phyloP scores from a whole-genome alignment of 2,888 invertebrate species.

The Heliothis peltigera region DNA sequence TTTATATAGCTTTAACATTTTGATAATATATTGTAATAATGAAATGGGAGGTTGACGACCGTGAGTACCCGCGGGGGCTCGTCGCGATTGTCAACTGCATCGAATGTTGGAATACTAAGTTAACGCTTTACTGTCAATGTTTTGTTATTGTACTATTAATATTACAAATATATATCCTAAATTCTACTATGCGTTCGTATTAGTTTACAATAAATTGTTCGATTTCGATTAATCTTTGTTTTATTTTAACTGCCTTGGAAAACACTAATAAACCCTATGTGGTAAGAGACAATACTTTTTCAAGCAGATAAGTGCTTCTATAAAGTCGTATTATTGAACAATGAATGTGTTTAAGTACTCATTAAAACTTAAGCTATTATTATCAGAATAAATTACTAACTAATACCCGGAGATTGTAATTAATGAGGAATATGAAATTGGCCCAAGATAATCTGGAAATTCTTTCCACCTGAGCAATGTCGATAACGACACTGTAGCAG shows the following conservation, averaged over 20 bases:
- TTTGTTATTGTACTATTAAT: constrained; percentile 87
- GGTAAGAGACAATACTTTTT: too few relatives aligned
- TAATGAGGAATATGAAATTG: too few relatives aligned
- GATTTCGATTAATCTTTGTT: constrained; percentile 70
- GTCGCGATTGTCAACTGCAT: constrained; percentile 84
- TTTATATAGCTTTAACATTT: constrained; percentile 86
- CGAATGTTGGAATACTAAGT: constrained; percentile 85
- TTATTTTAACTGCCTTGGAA: constrained; percentile 27
- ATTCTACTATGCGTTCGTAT: constrained; percentile 89
- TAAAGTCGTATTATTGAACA: too few relatives aligned
- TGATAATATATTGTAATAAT: constrained; percentile 78
- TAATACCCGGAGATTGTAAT: too few relatives aligned
- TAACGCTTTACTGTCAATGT: constrained; percentile 87
- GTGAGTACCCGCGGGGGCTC: constrained; percentile 64
- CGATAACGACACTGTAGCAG: not conserved
- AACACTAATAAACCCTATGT: not conserved
- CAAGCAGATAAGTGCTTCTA: too few relatives aligned
- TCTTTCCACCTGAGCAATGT: not conserved
- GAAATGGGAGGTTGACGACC: constrained; percentile 64
- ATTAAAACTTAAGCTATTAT: too few relatives aligned
- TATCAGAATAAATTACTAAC: too few relatives aligned
- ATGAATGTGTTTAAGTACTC: too few relatives aligned
- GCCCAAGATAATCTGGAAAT: too few relatives aligned
- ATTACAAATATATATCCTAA: constrained; percentile 89
- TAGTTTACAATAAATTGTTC: constrained; percentile 89